Evolutionary conservation across 2,113 vertebrate species (phyloP).

Genomic region (Phocoena phocoena): DNA sequence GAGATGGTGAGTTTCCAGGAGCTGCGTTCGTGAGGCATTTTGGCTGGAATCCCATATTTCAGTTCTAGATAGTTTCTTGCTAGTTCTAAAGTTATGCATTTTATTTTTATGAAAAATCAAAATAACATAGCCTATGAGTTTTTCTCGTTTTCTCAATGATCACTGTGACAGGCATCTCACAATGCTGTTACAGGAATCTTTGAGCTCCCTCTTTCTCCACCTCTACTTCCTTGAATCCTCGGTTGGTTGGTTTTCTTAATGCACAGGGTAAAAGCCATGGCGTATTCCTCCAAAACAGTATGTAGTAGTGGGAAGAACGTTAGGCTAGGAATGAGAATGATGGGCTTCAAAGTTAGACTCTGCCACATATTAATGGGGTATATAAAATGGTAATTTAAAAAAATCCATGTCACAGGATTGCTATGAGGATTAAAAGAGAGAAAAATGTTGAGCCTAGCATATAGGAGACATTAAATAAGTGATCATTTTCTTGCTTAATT

Average conservation of each 20-base stretch:
- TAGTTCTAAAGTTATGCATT: background rate
- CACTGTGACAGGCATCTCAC: background rate
- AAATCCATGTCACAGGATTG: background rate
- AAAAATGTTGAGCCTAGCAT: background rate
- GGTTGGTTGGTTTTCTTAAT: background rate
- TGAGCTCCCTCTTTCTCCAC: background rate
- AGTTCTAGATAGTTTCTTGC: background rate
- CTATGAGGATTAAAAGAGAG: background rate
- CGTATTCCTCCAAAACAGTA: background rate
- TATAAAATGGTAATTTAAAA: background rate
- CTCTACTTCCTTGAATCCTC: background rate
- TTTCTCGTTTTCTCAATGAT: background rate
- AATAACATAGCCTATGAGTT: background rate
- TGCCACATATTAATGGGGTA: background rate
- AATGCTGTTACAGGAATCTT: background rate
- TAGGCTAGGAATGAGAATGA: background rate
- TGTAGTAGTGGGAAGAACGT: background rate
- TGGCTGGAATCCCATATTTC: background rate
- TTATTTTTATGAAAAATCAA: slow-evolving; percentile 18
- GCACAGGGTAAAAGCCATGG: background rate
- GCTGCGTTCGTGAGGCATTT: background rate
- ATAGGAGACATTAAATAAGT: background rate
- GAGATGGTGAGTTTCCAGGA: background rate
- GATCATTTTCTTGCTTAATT: background rate
- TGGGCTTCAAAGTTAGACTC: background rate